Percentiles rank a stretch among this genome's conserved stretches.
These are phyloP conservation scores for Hyalella azteca DNA, from an alignment of 2,888 invertebrate species.

Conservation along the genomic window DNA sequence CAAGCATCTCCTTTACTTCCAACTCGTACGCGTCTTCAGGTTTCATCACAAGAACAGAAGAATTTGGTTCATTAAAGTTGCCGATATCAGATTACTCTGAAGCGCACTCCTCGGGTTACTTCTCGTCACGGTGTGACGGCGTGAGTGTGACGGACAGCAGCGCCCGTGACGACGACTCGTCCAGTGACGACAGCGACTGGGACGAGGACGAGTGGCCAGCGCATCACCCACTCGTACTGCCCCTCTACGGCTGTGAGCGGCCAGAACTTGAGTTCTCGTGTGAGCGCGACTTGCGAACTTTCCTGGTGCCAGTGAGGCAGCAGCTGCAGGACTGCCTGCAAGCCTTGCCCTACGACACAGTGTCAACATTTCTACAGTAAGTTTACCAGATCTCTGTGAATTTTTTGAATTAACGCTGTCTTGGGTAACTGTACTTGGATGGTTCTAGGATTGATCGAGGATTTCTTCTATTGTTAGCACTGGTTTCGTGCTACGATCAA, in stretches of 20 bases:
- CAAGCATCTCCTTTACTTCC: no score
- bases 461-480: no score
- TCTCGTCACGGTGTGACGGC: background rate
- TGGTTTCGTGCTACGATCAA: no score
- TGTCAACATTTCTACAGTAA: slow-evolving; percentile 78
- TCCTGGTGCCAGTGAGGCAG: slow-evolving; percentile 23
- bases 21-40: no score
- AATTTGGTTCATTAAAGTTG: background rate
- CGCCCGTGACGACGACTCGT: slow-evolving; percentile 21
- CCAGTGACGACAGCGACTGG: slow-evolving; percentile 47
- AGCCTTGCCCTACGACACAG: slow-evolving; percentile 87
- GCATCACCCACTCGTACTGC: slow-evolving; percentile 76
- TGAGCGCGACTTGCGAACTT: slow-evolving; percentile 24
- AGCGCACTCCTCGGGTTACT: slow-evolving; percentile 32
- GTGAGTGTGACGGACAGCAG: slow-evolving; percentile 23
- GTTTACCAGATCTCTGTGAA: no score
- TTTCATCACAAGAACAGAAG: no score
- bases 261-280: slow-evolving; percentile 50
- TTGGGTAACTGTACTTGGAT: no score
- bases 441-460: no score
- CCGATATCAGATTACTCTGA: background rate
- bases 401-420: no score
- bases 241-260: slow-evolving; percentile 71
- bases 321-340: slow-evolving; percentile 77
- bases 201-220: slow-evolving; percentile 70